Evolutionary conservation across 2,113 vertebrate species (phyloP), one percentile per base, ranked within the genome.

Genomic region (Bos javanicus): DNA sequence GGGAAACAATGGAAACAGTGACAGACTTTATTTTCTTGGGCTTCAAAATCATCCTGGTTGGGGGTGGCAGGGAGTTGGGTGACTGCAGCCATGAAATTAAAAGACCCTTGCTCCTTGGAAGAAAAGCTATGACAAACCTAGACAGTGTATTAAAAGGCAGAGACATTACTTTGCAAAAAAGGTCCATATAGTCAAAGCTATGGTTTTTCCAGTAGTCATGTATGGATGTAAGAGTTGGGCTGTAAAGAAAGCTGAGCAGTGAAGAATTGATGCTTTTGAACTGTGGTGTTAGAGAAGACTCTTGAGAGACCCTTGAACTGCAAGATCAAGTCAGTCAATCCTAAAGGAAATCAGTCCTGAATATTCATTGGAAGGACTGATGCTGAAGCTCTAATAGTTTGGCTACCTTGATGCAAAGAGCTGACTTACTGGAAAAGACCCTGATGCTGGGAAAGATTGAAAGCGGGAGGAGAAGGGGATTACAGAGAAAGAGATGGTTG

Each of bases 11-110:
- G 33, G 4, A 67, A n/a, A 67, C 33, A n/a, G 62, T 67, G 64
- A 19, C 64, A 67, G 33, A 67, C 17, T 67, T 67, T 10, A 67
- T 67, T 67, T 67, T 67, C 64, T 67, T 10, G 7, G 62, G 4
- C 62, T 67, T 33, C 62, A 67, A 67, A 67, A 67, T 67, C 33
- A n/a, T 67, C 33, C 62, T 67, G 62, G 28, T 3, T 0, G 14
- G 3, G 30, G 7, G 6, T 7, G 3, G 13, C 6, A 5, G 28
- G 16, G 17, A 33, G 7, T 2, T 17, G 8, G 62, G 33, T 67
- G 62, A 67, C 62, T 67, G 62, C 16, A n/a, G 64, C 33, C 64
- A 67, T 19, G 8, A n/a, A 67, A 67, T n/a, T 67, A 67, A 67
- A 67, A 67, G 64, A 67, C 8, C 33, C 17, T n/a, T 67, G 64